These are phyloP conservation scores for Calosoma granatense DNA, from an alignment of 1,140 invertebrate genomes.

Conservation along the genomic window DNA sequence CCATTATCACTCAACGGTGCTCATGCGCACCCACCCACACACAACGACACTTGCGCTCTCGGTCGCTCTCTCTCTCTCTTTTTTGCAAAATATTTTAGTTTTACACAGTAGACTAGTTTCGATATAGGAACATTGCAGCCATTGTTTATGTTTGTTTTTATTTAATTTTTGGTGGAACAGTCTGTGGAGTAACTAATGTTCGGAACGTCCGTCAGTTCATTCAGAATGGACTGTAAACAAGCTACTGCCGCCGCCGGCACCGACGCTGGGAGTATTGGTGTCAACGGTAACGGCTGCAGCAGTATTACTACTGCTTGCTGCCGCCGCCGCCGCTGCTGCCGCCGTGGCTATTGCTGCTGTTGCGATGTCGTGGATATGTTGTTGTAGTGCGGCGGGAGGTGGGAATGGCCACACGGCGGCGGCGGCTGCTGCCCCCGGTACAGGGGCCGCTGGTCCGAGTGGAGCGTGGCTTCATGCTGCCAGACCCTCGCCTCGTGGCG, in stretches of 20 bases:
- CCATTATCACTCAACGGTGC: too few relatives aligned
- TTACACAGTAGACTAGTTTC: slow-evolving; percentile 22
- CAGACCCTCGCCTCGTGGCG: slow-evolving; percentile 38
- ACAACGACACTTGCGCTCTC: too few relatives aligned
- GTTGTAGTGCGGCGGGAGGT: not conserved
- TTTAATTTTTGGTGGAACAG: not conserved
- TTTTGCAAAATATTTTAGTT: not conserved
- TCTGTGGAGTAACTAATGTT: not conserved
- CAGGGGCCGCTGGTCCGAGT: slow-evolving; percentile 7
- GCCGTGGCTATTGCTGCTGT: slow-evolving; percentile 23
- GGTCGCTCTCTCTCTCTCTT: not conserved
- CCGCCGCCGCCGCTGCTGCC: slow-evolving; percentile 23
- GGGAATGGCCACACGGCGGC: not conserved
- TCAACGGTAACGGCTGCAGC: too few relatives aligned
- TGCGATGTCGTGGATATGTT: not conserved
- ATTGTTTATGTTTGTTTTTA: not conserved
- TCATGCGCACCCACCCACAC: too few relatives aligned
- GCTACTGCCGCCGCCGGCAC: slow-evolving; percentile 18
- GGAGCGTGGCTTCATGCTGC: slow-evolving; percentile 33
- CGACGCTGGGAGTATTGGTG: too few relatives aligned
- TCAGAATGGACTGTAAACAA: not conserved
- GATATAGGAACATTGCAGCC: slow-evolving; percentile 22
- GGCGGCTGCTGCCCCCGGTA: not conserved
- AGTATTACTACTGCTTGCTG: slow-evolving; percentile 10
- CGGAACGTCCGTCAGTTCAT: not conserved